phyloP scores from a whole-genome alignment of 2,888 invertebrate species.

The Leucoptera coffeella region DNA sequence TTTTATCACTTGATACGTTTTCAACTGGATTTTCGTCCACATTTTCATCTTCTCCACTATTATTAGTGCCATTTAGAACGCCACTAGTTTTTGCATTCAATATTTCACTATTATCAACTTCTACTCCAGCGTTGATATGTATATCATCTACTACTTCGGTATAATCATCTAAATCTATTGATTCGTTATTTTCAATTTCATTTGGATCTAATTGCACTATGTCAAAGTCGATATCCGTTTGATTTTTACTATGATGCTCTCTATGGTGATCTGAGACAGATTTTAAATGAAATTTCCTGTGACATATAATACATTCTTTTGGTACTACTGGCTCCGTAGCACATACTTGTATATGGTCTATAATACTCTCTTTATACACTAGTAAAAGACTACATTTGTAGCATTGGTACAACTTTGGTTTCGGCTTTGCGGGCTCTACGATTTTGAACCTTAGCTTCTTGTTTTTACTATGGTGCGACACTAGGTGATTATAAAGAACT shows the following conservation, averaged over 20 bases:
- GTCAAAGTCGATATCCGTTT: background rate
- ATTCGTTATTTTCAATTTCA: background rate
- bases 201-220: background rate
- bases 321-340: background rate
- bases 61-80: background rate
- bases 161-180: too few species aligned
- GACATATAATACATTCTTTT: background rate
- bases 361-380: background rate
- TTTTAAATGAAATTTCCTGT: background rate
- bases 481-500: background rate
- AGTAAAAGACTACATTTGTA: background rate
- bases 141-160: background rate
- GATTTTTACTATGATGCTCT: background rate
- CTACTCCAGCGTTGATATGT: too few species aligned
- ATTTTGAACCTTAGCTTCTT: background rate
- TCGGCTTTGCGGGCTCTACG: background rate
- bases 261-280: background rate
- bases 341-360: background rate
- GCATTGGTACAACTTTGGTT: background rate
- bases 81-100: background rate
- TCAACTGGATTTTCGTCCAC: too few species aligned
- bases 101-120: background rate
- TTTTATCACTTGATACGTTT: too few species aligned
- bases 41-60: too few species aligned
- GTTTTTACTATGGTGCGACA: background rate